These are phyloP conservation scores for Wiebesia pumilae DNA, from an alignment of 1,140 invertebrate species.

Conservation along the genomic window DNA sequence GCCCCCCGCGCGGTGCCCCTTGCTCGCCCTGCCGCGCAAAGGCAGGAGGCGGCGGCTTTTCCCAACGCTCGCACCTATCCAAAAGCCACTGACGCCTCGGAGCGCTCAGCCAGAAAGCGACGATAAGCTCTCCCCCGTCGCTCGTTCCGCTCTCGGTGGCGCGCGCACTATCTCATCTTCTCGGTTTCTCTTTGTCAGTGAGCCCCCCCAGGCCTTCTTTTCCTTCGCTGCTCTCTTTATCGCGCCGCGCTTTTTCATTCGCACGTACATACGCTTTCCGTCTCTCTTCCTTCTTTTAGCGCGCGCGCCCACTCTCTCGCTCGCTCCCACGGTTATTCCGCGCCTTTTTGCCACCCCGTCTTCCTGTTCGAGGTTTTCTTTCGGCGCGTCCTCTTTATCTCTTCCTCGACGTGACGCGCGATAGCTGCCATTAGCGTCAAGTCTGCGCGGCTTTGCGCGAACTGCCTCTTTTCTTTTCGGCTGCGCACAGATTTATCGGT, in stretches of 20 bases:
- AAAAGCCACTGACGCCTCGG: conserved; percentile 67
- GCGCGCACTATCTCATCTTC: conserved; percentile 45
- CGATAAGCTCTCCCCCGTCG: conserved; percentile 68
- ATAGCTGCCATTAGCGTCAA: neutral
- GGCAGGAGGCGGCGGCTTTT: neutral
- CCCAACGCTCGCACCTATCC: conserved; percentile 38
- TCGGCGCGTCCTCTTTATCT: neutral
- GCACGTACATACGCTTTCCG: conserved; percentile 37
- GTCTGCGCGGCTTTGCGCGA: neutral
- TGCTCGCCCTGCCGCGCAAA: neutral
- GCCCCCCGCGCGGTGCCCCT: neutral
- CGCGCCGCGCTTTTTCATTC: conserved; percentile 45
- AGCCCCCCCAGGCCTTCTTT: neutral
- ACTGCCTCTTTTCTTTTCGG: neutral
- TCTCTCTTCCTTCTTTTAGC: neutral
- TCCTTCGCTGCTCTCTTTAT: conserved; percentile 11
- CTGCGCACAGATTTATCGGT: conserved; percentile 35
- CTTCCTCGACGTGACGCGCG: neutral
- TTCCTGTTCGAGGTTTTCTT: neutral
- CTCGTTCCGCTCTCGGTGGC: conserved; percentile 55
- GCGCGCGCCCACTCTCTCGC: neutral
- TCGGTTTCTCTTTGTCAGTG: conserved; percentile 51
- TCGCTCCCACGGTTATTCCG: neutral
- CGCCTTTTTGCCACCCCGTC: neutral
- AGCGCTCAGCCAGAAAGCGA: conserved; percentile 74